Evolutionary conservation across 2,888 invertebrate species (phyloP), one percentile per base, ranked within the genome.

Genomic region (Sinotaia quadrata): DNA sequence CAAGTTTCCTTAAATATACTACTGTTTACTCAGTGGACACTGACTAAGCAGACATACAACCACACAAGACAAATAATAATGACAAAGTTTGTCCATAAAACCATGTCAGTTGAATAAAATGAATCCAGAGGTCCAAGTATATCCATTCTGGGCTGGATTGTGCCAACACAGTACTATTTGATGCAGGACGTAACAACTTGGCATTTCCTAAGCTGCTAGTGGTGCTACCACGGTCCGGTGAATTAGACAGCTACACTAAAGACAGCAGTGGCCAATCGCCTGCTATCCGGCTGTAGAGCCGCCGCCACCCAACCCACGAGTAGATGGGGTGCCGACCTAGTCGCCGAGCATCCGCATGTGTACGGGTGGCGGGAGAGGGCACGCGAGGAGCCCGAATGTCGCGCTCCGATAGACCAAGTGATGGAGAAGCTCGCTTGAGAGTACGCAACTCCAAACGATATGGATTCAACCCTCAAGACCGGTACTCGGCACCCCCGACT

Each of bases 321-420:
- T 24, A 27, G 31, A 74, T 74, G 74, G 74, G 74, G 21, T 74
- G 74, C 36, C 60, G 74, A 10, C 74, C 74, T 3, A 74, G 74
- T 54, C 72, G 72, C 24, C 74, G 72, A 18, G 74, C 74, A n/a
- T 67, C 69, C 5, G 71, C 67, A 24, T 72, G 72, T 36, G 68
- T 74, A 52, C 60, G 74, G 5, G 71, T 67, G 24, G 66, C 62
- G 4, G 69, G 69, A 15, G 56, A 67, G 21, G 61, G 58, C 4
- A 47, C 57, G 18, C 65, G 60, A 36, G 52, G 36, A 33, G n/a
- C 18, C 31, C 47, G 61, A 29, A 21, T 54, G 12, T 65, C 61
- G 33, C 57, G 56, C 34, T 61, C 70, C 8, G 15, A 41, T 5
- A 66, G 61, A 27, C n/a, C 31, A 31, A 47, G 31, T 67, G 34